These are phyloP conservation scores for Frieseomelitta varia DNA, from an alignment of 1,140 invertebrate genomes.

Conservation along the genomic window DNA sequence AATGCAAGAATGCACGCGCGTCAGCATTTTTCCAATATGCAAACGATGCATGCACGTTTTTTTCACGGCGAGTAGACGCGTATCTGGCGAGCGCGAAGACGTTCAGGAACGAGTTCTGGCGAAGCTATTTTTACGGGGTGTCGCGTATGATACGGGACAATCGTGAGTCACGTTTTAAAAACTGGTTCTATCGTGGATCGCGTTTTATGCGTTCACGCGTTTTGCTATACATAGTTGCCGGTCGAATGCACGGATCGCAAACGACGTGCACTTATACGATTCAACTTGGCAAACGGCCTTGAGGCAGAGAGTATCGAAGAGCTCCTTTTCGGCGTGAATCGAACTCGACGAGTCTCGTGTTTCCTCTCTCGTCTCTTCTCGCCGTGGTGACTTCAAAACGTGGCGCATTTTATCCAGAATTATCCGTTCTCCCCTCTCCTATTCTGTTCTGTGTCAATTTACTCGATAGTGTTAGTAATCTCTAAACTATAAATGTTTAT, in stretches of 20 bases:
- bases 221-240: not conserved
- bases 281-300: slow-evolving; percentile 17
- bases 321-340: not conserved
- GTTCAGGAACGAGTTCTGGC: slow-evolving; percentile 49
- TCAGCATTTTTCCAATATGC: not conserved
- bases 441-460: too few species aligned
- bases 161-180: slow-evolving; percentile 67
- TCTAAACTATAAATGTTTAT: too few species aligned
- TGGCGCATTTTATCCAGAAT: too few species aligned
- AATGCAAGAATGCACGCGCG: not conserved
- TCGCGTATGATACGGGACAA: slow-evolving; percentile 60
- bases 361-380: not conserved
- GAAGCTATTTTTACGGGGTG: slow-evolving; percentile 62
- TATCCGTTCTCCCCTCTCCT: too few species aligned
- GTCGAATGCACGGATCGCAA: not conserved
- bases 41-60: not conserved
- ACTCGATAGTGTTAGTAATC: too few species aligned
- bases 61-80: not conserved
- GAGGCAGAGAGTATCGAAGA: not conserved
- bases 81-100: not conserved
- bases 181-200: slow-evolving; percentile 58
- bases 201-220: not conserved
- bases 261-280: slow-evolving; percentile 18
- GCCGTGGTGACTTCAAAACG: not conserved
- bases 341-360: not conserved